Evolutionary conservation across 2,113 vertebrate genomes (phyloP).

Genomic region (Pogona vitticeps): DNA sequence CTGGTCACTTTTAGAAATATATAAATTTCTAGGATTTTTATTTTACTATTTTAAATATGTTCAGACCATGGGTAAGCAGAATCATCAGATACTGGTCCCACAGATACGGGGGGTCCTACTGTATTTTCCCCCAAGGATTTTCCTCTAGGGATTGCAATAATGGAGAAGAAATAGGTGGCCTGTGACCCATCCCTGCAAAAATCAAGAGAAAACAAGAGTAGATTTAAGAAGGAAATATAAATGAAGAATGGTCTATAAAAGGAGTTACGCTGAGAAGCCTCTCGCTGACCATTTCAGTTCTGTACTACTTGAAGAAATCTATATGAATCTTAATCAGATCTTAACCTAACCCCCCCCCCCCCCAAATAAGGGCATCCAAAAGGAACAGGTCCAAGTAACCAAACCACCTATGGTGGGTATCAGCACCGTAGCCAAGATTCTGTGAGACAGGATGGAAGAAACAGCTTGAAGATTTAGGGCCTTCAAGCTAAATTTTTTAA

Average conservation of each 20-base stretch:
- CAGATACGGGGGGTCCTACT: too few species aligned
- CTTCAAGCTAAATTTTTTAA: conserved; percentile 39
- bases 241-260: neutral
- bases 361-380: conserved; percentile 23
- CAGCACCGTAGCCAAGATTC: conserved; percentile 25
- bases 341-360: too few species aligned
- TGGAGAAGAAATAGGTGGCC: too few species aligned
- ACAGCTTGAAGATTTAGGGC: conserved; percentile 18
- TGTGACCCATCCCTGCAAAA: neutral
- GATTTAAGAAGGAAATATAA: too few species aligned
- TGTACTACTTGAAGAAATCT: conserved; percentile 12
- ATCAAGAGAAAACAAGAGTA: neutral
- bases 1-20: too few species aligned
- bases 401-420: neutral
- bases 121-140: too few species aligned
- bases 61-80: too few species aligned
- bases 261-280: neutral
- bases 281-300: neutral
- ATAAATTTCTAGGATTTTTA: too few species aligned
- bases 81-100: too few species aligned
- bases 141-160: too few species aligned
- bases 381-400: conserved; percentile 13
- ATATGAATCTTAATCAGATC: too few species aligned
- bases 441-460: neutral
- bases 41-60: too few species aligned